phyloP scores from a whole-genome alignment of 2,888 invertebrate species.

The Ectemnius lituratus region DNA sequence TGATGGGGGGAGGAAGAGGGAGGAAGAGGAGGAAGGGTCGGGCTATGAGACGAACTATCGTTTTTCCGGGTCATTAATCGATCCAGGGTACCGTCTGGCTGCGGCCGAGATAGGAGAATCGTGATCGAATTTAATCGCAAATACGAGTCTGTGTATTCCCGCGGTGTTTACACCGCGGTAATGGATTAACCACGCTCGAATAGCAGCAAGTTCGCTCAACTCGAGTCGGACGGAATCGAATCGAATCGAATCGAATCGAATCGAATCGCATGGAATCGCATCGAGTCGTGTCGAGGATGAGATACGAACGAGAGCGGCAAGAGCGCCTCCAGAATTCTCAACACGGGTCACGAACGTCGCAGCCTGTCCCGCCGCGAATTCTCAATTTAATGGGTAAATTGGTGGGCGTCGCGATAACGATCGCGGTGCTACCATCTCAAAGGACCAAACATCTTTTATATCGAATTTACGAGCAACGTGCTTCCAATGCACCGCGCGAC shows the following conservation, averaged over 20 bases:
- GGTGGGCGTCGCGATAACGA: constrained; percentile 43
- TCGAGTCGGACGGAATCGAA: constrained; percentile 28
- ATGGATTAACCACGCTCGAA: constrained; percentile 63
- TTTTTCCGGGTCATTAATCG: constrained; percentile 62
- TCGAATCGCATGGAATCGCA: constrained; percentile 13
- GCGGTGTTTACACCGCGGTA: constrained; percentile 66
- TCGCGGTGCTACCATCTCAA: constrained; percentile 11
- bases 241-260: constrained; percentile 36
- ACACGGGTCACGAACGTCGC: constrained; percentile 43
- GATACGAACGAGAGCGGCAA: constrained; percentile 25
- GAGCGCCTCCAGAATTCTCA: constrained; percentile 31
- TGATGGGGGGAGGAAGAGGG: constrained; percentile 12
- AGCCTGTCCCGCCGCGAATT: constrained; percentile 17
- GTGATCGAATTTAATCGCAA: constrained; percentile 72
- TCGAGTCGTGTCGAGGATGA: constrained; percentile 30
- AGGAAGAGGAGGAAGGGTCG: constrained; percentile 11
- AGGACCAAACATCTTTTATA: constrained; percentile 34
- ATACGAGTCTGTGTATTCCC: constrained; percentile 60
- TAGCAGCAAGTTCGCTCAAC: constrained; percentile 44
- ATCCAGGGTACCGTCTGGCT: constrained; percentile 19
- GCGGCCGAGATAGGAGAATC: constrained; percentile 50
- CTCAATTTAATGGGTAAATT: constrained; percentile 50
- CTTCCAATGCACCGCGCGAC: background rate
- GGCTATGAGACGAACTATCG: constrained; percentile 54
- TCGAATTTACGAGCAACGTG: constrained; percentile 13